These are phyloP conservation scores for Patella vulgata DNA, from an alignment of 1,140 invertebrate genomes.

Conservation along the genomic window DNA sequence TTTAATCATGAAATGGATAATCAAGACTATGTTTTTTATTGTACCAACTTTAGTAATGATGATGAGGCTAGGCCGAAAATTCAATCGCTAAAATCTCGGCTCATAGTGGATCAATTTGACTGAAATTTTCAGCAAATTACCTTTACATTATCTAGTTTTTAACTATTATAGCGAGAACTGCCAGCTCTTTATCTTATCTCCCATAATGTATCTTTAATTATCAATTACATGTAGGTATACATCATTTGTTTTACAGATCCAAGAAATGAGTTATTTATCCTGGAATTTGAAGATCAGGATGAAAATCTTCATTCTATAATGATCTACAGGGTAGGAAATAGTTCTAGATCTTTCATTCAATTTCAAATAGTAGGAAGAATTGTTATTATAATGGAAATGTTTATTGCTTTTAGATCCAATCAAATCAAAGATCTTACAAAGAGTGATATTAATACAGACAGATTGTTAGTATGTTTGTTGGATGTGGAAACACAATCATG, in stretches of 20 bases:
- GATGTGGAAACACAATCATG: not conserved
- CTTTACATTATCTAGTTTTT: too few species aligned
- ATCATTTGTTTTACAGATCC: constrained; percentile 33
- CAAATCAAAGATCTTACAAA: not conserved
- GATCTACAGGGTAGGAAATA: constrained; percentile 35
- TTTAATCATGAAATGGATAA: too few species aligned
- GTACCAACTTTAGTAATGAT: too few species aligned
- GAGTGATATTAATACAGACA: not conserved
- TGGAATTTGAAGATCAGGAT: constrained; percentile 54
- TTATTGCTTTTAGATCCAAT: not conserved
- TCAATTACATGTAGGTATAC: too few species aligned
- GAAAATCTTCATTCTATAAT: constrained; percentile 38
- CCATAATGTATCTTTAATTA: too few species aligned
- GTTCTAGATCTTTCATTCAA: not conserved
- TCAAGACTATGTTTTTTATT: too few species aligned
- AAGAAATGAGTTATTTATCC: constrained; percentile 38
- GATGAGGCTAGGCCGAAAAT: too few species aligned
- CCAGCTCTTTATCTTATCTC: too few species aligned
- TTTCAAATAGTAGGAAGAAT: not conserved
- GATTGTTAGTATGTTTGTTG: not conserved
- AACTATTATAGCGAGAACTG: too few species aligned
- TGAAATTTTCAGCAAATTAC: too few species aligned
- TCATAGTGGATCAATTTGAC: too few species aligned
- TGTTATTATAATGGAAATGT: not conserved
- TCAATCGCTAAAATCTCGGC: too few species aligned